phyloP scores from a whole-genome alignment of 2,113 vertebrate species.

The Edolisoma coerulescens region DNA sequence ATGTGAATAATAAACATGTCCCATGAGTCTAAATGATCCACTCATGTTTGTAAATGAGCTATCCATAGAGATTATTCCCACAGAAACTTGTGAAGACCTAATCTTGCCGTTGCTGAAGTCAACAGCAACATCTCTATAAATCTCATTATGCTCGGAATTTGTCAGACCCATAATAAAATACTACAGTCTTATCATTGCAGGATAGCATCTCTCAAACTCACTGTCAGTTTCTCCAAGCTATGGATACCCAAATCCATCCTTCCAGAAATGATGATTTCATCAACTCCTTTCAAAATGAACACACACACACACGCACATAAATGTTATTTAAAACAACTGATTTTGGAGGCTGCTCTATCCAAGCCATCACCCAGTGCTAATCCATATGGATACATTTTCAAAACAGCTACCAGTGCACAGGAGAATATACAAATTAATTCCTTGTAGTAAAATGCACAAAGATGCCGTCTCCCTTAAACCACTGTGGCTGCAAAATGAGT shows the following conservation, averaged over 20 bases:
- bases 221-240: neutral
- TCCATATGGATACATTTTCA: neutral
- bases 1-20: constrained; percentile 12
- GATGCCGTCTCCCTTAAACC: neutral
- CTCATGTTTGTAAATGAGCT: constrained; percentile 40
- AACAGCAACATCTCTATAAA: constrained; percentile 11
- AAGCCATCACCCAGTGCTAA: neutral
- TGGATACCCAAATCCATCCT: neutral
- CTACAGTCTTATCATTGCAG: neutral
- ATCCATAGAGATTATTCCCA: neutral
- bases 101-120: neutral
- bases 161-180: neutral
- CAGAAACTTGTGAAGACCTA: neutral
- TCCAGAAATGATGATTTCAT: neutral
- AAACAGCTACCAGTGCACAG: neutral
- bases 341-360: neutral
- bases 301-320: fast-evolving
- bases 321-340: neutral
- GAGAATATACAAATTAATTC: neutral
- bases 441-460: neutral
- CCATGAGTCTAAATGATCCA: constrained; percentile 10
- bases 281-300: neutral
- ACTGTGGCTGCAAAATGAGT: neutral
- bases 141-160: neutral
- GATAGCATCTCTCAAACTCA: neutral